phyloP scores from a whole-genome alignment of 1,140 invertebrate species.

The Eurytemora carolleeae region DNA sequence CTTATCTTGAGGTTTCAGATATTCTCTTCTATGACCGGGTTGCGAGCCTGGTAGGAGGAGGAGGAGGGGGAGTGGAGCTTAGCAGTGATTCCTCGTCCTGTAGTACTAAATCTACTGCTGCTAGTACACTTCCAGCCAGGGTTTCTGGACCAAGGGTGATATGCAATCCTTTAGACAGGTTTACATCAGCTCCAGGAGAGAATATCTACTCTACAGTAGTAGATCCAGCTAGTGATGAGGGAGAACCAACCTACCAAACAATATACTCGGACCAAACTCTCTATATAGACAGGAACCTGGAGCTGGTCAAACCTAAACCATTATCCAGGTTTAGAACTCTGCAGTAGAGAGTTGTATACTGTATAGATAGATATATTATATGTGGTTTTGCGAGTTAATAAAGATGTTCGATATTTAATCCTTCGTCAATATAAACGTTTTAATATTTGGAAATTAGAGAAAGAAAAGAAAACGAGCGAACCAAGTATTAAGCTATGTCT shows the following conservation, averaged over 20 bases:
- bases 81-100: background rate
- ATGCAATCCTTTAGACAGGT: background rate
- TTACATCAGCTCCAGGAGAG: background rate
- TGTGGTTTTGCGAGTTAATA: too few relatives aligned
- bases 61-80: background rate
- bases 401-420: too few relatives aligned
- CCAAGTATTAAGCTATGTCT: too few relatives aligned
- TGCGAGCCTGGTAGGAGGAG: background rate
- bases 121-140: background rate
- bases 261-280: background rate
- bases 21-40: background rate
- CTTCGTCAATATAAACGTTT: too few relatives aligned
- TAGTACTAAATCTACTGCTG: background rate
- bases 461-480: too few relatives aligned
- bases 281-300: background rate
- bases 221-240: background rate
- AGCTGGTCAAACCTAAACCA: background rate
- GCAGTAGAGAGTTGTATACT: too few relatives aligned
- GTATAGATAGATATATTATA: too few relatives aligned
- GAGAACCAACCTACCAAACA: background rate
- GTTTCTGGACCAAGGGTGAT: background rate
- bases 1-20: background rate
- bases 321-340: background rate
- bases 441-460: too few relatives aligned
- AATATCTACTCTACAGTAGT: background rate